Evolutionary conservation across 2,797 vertebrate genomes (phyloP).

Genomic region (Austrolebias charrua): DNA sequence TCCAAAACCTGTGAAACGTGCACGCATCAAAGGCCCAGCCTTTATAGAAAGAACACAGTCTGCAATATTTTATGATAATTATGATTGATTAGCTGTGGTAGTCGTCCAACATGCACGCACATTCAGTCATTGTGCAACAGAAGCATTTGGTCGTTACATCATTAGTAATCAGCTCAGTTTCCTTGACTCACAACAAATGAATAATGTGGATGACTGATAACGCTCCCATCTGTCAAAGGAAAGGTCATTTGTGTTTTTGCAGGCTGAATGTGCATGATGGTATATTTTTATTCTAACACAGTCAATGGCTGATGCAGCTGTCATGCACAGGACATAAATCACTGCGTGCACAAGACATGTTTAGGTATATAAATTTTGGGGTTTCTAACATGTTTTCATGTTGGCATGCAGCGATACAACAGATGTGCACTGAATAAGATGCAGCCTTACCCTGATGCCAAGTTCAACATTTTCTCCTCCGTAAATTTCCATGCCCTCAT

Average conservation of each 20-base stretch:
- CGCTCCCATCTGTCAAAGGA: slow-evolving; percentile 35
- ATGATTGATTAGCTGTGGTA: no score
- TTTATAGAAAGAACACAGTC: no score
- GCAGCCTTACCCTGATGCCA: slow-evolving; percentile 88
- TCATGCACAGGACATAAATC: background rate
- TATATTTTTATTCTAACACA: slow-evolving; percentile 14
- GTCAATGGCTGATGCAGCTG: background rate
- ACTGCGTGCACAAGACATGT: background rate
- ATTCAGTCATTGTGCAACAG: background rate
- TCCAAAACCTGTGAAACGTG: no score
- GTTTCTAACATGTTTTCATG: background rate
- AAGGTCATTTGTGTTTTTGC: slow-evolving; percentile 38
- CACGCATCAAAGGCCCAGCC: no score
- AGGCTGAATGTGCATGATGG: background rate
- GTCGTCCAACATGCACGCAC: background rate
- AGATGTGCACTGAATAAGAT: background rate
- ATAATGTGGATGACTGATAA: slow-evolving; percentile 33
- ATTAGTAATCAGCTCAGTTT: slow-evolving; percentile 28
- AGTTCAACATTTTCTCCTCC: slow-evolving; percentile 97
- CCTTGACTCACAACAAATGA: slow-evolving; percentile 32
- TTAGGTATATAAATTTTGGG: background rate
- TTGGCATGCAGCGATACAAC: background rate
- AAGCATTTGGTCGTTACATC: slow-evolving; percentile 6
- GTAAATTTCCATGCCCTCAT: slow-evolving; percentile 97
- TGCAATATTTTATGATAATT: no score